phyloP scores from a whole-genome alignment of 23 tunicate species.

The Corella eumyota region DNA sequence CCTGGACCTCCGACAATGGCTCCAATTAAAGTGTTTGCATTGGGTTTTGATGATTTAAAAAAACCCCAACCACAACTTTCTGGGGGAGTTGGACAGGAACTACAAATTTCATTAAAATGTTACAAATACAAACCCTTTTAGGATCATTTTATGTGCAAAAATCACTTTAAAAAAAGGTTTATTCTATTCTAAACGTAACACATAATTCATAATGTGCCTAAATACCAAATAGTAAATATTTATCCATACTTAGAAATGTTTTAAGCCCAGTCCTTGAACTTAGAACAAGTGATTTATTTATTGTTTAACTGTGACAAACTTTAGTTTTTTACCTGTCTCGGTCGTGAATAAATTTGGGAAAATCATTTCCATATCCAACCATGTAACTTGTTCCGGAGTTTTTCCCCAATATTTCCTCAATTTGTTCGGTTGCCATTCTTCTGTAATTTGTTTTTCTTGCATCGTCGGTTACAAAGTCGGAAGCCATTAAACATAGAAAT shows the following conservation, averaged over 20 bases:
- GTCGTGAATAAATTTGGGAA: constrained; percentile 35
- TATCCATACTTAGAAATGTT: too few relatives aligned
- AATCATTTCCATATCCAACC: constrained; percentile 50
- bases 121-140: too few relatives aligned
- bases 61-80: constrained; percentile 53
- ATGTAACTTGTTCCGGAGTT: constrained; percentile 25
- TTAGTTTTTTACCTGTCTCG: constrained; percentile 61
- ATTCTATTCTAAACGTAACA: too few relatives aligned
- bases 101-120: constrained; percentile 5
- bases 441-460: constrained; percentile 2
- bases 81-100: constrained; percentile 57
- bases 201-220: too few relatives aligned
- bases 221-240: too few relatives aligned
- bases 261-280: too few relatives aligned
- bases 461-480: constrained; percentile 3
- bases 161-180: too few relatives aligned
- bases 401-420: constrained; percentile 35
- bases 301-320: too few relatives aligned
- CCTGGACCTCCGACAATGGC: constrained; percentile 67
- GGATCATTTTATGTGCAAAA: too few relatives aligned
- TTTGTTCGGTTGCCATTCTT: constrained; percentile 24
- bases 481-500: constrained; percentile 36
- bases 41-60: constrained; percentile 24
- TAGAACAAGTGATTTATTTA: too few relatives aligned
- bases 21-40: constrained; percentile 27